Evolutionary conservation across 1,140 invertebrate genomes (phyloP).

Genomic region (Anastrepha ludens): DNA sequence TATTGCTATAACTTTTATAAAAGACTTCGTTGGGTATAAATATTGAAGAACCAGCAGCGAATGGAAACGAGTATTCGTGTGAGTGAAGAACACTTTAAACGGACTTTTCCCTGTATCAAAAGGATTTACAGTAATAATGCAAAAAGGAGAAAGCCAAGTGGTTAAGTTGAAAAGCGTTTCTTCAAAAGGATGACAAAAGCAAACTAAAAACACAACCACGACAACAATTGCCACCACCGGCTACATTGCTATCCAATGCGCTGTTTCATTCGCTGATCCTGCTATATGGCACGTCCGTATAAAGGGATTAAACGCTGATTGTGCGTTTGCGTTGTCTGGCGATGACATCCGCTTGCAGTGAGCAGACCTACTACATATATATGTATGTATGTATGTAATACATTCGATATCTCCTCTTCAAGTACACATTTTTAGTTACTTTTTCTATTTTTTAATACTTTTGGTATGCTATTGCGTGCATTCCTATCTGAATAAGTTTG

Average conservation of each 20-base stretch:
- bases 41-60: neutral
- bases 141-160: constrained; percentile 1
- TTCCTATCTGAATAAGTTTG: neutral
- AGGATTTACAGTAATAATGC: constrained; percentile 32
- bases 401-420: neutral
- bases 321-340: constrained; percentile 33
- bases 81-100: constrained; percentile 36
- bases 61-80: neutral
- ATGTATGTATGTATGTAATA: neutral
- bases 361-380: neutral
- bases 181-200: constrained; percentile 34
- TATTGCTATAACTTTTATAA: too few relatives aligned
- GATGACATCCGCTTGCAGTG: constrained; percentile 22
- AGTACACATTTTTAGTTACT: constrained; percentile 9
- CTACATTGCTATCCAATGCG: neutral
- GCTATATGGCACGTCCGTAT: constrained; percentile 28
- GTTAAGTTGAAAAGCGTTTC: constrained; percentile 36
- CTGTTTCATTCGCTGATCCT: neutral
- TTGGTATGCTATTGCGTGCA: neutral
- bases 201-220: neutral
- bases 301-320: constrained; percentile 27
- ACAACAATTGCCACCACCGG: constrained; percentile 23
- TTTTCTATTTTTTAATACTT: constrained; percentile 10
- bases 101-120: constrained; percentile 11
- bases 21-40: neutral